A percentile compares a stretch with the other conserved stretches of the same genome.
Evolutionary conservation across 2,888 invertebrate genomes (phyloP).

Genomic region (Drosophila sordidapex): DNA sequence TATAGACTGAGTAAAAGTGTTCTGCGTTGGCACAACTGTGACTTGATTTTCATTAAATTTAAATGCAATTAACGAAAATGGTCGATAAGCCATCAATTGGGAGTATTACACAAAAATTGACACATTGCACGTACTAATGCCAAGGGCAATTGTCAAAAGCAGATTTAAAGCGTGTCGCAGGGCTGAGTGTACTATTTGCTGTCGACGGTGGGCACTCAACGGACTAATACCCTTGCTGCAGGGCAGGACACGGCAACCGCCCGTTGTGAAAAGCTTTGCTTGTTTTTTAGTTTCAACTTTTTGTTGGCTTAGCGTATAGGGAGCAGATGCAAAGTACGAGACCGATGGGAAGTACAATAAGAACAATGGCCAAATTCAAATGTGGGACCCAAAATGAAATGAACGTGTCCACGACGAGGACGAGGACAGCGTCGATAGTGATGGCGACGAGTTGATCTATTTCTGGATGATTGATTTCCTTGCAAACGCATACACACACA

Average conservation of each 20-base stretch:
- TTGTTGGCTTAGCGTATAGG: conserved; percentile 9
- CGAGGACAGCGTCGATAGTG: conserved; percentile 24
- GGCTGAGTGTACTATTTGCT: conserved; percentile 2
- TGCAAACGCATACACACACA: conserved; percentile 33
- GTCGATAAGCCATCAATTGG: conserved; percentile 20
- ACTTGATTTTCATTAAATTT: conserved; percentile 48
- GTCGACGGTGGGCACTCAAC: conserved; percentile 23
- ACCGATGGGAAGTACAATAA: conserved; percentile 34
- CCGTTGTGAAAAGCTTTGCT: conserved; percentile 39
- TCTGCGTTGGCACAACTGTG: conserved; percentile 27
- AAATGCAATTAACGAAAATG: conserved; percentile 52
- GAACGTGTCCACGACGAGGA: conserved; percentile 14
- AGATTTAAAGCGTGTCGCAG: conserved; percentile 39
- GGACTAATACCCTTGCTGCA: conserved; percentile 23
- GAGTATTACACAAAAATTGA: conserved; percentile 44
- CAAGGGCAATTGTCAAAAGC: conserved; percentile 39
- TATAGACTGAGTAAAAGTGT: conserved; percentile 1
- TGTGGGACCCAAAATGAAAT: conserved; percentile 26
- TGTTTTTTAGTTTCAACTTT: conserved; percentile 24
- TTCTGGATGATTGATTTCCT: conserved; percentile 78
- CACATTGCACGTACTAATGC: conserved; percentile 14
- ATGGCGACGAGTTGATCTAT: conserved; percentile 66
- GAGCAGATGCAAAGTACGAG: conserved; percentile 18
- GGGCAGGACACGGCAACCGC: conserved; percentile 26
- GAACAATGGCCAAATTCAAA: conserved; percentile 49